Conservation (phyloP, 1,140 invertebrate genomes). For the Frieseomelitta varia region DNA sequence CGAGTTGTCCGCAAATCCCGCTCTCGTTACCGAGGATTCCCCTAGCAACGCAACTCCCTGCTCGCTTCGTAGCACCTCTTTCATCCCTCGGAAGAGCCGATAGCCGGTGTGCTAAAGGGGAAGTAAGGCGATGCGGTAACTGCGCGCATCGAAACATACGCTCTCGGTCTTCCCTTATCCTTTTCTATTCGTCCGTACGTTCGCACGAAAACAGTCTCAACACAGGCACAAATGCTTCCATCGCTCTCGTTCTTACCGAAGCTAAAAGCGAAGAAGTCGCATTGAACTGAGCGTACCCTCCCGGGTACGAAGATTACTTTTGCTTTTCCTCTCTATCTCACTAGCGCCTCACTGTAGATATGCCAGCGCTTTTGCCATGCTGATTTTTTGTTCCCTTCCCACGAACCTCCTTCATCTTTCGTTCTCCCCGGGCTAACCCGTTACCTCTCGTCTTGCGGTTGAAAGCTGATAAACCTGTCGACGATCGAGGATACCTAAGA, state of each 20-base stretch:
- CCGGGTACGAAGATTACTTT: constrained; percentile 57
- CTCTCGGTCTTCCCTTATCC: not conserved
- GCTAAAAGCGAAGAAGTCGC: not conserved
- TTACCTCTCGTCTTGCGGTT: not conserved
- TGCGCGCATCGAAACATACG: not conserved
- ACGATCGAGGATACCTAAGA: constrained; percentile 18
- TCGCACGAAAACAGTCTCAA: not conserved
- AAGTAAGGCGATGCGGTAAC: not conserved
- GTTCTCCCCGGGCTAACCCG: not conserved
- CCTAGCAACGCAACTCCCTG: not conserved
- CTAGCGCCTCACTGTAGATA: not conserved
- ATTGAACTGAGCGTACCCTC: constrained; percentile 51
- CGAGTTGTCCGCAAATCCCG: not conserved
- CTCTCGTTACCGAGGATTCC: not conserved
- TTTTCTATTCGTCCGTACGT: not conserved
- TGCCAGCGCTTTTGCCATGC: constrained; percentile 19
- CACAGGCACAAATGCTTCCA: not conserved
- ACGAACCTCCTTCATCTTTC: not conserved
- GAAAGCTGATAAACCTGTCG: constrained; percentile 47
- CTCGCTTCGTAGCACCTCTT: not conserved
- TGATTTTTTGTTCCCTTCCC: constrained; percentile 18
- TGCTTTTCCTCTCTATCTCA: not conserved
- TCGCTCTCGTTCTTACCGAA: constrained; percentile 16
- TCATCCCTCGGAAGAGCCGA: not conserved
- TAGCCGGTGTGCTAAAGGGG: not conserved